Evolutionary conservation across 2,113 vertebrate species (phyloP), one percentile per base, ranked within the genome.

Genomic region (Catharus bicknelli): DNA sequence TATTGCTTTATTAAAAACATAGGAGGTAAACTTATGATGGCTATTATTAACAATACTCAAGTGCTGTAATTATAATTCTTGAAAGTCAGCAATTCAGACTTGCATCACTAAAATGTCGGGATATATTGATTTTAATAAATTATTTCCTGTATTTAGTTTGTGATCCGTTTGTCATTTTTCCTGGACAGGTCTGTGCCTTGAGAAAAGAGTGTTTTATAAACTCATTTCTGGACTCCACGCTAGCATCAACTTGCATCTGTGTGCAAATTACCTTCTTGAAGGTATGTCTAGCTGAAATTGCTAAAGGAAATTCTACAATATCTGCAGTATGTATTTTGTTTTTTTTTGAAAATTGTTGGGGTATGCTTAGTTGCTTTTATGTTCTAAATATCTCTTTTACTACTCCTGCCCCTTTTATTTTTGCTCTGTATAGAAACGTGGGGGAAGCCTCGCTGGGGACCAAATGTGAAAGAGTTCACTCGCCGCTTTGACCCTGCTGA

Each of bases 211-310:
- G 27, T 99, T 99, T 96, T 99, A 99, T 95, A 97, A 99, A 40
- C 98, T 99, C 40, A 99, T 99, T 96, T 99, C 99, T 3, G 99
- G 99, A 92, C 99, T 99, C 88, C 99, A 99, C 92, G 98, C 98
- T 97, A 99, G 99, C 97, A 99, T 99, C 97, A 99, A 99, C 95
- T 98, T 99, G 95, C 99, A 99, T 95, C 98, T 99, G 26, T 98
- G 98, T 81, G 98, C 99, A 30, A 97, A 99, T 93, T 98, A 99
- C 92, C 98, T 99, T 94, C 97, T 99, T 86, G 99, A 99, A 95
- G 99, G 99, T 99, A 98, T 55, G 50, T 47, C 43, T 73, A 15
- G 10, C 20, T 57, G 68, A 91, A 86, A 88, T 8, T 53, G 11
- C 58, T 51, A 32, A 69, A 36, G 64, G 26, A 20, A 67, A 40